Evolutionary conservation across 37 sponge, comb jelly and placozoan genomes (phyloP).

Genomic region (Aphrocallistes beatrix): DNA sequence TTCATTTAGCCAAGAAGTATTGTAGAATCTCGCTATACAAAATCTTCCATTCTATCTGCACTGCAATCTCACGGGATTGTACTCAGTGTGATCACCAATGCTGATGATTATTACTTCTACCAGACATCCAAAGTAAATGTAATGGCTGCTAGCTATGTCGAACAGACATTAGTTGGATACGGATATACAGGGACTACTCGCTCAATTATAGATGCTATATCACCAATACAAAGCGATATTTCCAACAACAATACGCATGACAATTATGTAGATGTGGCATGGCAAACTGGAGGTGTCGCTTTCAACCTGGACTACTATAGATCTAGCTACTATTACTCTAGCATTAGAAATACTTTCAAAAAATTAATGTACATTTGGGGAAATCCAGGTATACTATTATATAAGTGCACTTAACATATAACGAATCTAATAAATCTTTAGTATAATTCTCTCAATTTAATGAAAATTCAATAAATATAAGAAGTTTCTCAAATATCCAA

Average conservation of each 20-base stretch:
- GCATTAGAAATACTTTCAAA: no score
- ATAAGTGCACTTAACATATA: no score
- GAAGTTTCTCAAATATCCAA: no score
- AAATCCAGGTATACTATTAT: background rate
- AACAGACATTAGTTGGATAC: background rate
- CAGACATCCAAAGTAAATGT: background rate
- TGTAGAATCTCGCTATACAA: background rate
- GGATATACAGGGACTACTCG: background rate
- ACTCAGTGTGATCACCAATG: background rate
- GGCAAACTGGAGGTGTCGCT: background rate
- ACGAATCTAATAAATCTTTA: no score
- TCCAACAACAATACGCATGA: background rate
- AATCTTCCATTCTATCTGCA: background rate
- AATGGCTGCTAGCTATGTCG: background rate
- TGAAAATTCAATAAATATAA: no score
- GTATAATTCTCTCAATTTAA: no score
- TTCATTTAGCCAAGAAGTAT: background rate
- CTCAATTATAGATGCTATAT: background rate
- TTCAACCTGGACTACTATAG: no score
- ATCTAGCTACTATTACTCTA: no score
- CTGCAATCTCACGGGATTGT: background rate
- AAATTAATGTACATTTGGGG: background rate
- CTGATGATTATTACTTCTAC: background rate
- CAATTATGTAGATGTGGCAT: slow-evolving; percentile 11
- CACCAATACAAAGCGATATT: background rate